Conservation (phyloP, 2,113 vertebrate species). For the Tragelaphus strepsiceros region DNA sequence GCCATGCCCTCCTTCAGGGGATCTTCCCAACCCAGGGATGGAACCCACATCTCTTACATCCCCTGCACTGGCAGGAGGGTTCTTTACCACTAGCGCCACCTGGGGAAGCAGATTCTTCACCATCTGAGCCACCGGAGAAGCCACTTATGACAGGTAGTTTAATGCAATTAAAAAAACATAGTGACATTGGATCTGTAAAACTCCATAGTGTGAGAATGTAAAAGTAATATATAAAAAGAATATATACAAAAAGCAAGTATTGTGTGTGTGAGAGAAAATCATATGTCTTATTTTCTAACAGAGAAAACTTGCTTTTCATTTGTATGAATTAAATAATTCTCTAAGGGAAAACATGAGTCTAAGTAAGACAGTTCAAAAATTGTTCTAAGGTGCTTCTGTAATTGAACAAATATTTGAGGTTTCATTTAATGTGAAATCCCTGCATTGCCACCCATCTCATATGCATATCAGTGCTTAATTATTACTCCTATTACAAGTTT, state of each 20-base stretch:
- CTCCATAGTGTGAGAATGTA: neutral
- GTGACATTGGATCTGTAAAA: conserved; percentile 13
- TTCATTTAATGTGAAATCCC: conserved; percentile 29
- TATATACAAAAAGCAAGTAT: neutral
- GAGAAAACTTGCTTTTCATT: neutral
- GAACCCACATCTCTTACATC: neutral
- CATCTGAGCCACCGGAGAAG: neutral
- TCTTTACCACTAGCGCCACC: neutral
- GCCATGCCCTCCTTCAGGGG: neutral
- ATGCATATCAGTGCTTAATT: neutral
- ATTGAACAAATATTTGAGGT: neutral
- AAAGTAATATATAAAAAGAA: conserved; percentile 17
- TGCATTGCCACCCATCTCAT: neutral
- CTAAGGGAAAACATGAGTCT: conserved; percentile 13
- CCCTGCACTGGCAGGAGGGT: neutral
- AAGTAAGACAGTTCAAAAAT: conserved; percentile 1
- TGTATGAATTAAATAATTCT: conserved; percentile 20
- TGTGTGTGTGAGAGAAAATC: neutral
- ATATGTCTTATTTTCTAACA: neutral
- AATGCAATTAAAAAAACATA: neutral
- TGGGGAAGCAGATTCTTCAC: neutral
- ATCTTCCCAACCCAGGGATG: neutral
- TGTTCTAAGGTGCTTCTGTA: neutral
- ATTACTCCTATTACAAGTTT: neutral
- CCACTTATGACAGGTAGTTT: neutral